Conservation (phyloP, 2,113 vertebrate genomes). For the Ceyx melanurus region DNA sequence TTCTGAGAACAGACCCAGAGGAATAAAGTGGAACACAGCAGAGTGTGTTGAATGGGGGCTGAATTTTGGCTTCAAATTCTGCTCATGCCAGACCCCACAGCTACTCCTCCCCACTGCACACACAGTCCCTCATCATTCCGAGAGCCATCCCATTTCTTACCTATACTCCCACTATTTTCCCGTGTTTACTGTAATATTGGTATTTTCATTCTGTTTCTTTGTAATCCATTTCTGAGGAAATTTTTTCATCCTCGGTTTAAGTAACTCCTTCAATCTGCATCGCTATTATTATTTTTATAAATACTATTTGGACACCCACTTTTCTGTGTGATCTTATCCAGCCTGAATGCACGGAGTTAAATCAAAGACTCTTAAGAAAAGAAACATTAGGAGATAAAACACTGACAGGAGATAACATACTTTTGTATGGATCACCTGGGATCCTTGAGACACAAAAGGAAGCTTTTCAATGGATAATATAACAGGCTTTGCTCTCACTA, state of each 20-base stretch:
- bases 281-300: not conserved
- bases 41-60: not conserved
- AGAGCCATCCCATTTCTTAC: not conserved
- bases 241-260: not conserved
- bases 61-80: not conserved
- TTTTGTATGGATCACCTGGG: not conserved
- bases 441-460: not conserved
- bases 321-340: not conserved
- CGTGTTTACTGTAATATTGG: not conserved
- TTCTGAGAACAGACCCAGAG: not conserved
- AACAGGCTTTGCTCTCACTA: not conserved
- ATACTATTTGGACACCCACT: not conserved
- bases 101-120: not conserved
- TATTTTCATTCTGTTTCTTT: not conserved
- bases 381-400: conserved; percentile 8
- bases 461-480: conserved; percentile 47
- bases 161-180: not conserved
- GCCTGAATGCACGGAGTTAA: not conserved
- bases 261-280: not conserved
- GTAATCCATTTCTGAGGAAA: not conserved
- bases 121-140: not conserved
- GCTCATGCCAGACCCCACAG: not conserved
- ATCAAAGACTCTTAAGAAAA: not conserved
- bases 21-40: not conserved
- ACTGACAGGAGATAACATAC: not conserved